Conservation (phyloP, 2,888 invertebrate species). For the Onchidella celtica region DNA sequence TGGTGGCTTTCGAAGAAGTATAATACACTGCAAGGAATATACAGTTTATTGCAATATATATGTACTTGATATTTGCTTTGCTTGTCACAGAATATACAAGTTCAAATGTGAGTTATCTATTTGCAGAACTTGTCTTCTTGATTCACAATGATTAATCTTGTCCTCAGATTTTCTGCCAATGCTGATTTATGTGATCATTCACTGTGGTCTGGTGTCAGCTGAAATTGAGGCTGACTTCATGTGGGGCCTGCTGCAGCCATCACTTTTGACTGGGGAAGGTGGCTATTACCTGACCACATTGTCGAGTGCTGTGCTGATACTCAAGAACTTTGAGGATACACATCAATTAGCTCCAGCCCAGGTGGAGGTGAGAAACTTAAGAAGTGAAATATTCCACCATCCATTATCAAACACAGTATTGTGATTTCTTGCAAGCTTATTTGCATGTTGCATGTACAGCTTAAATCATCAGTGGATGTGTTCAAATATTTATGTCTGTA, state of each 20-base stretch:
- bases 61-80: background rate
- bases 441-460: too few relatives aligned
- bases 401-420: too few relatives aligned
- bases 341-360: conserved; percentile 65
- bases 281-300: conserved; percentile 96
- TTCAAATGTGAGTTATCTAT: background rate
- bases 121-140: background rate
- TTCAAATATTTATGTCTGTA: too few relatives aligned
- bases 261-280: conserved; percentile 93
- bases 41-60: background rate
- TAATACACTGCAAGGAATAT: background rate
- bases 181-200: conserved; percentile 94
- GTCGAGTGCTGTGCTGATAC: conserved; percentile 93
- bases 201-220: conserved; percentile 93
- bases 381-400: background rate
- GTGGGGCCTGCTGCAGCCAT: conserved; percentile 95
- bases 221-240: conserved; percentile 98
- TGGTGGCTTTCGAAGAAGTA: too few relatives aligned
- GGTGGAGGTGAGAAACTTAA: conserved; percentile 63
- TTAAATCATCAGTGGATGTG: too few relatives aligned
- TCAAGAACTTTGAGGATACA: conserved; percentile 85
- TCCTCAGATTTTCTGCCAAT: conserved; percentile 91
- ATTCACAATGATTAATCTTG: too few relatives aligned
- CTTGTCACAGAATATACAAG: background rate
- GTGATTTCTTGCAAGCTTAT: too few relatives aligned